Evolutionary conservation across 2,113 vertebrate genomes (phyloP), one percentile per base, ranked within the genome.

Genomic region (Erpornis zantholeuca): DNA sequence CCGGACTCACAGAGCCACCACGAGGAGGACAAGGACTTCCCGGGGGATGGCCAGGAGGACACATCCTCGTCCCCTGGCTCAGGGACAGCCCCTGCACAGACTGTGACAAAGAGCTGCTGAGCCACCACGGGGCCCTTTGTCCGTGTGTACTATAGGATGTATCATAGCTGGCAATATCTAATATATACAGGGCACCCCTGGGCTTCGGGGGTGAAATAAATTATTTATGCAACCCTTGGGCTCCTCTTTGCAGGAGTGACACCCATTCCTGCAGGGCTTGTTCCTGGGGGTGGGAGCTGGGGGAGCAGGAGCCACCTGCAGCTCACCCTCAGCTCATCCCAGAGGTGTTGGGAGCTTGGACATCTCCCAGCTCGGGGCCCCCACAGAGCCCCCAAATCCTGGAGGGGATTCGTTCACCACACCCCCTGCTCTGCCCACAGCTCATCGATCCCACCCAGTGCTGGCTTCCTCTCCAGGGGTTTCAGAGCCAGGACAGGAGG

Each of bases 1-100:
- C 95, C 15, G 0, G 92, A 86, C 42, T 92, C 71, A 0, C 94
- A 95, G 45, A 76, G 79, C 71, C 94, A 82, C 59, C 75, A 22
- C 0, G 31, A 98, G 73, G 88, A 98, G 97, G 28, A 98, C 45
- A 96, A 98, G 72, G 98, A 95, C 63, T 98, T 97, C 81, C 97
- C 97, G 3, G 97, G n/a, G n/a, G 97, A 97, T 0, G 3, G 65
- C 12, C 80, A 31, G 91, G 76, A 80, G 71, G 75, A 69, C 59
- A 4, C 1, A 2, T 6, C 22, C 53, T 12, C 2, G 3, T 84
- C 33, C 44, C 33, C 29, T 0, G 16, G 33, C 78, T 49, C 19
- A 1, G 82, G 45, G 59, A 21, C 73, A 50, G 56, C 28, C 45
- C 60, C 85, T 13, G 33, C 77, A 76, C 12, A 44, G 79, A 56